phyloP scores from a whole-genome alignment of 2,797 vertebrate genomes.

The Chelonia mydas region DNA sequence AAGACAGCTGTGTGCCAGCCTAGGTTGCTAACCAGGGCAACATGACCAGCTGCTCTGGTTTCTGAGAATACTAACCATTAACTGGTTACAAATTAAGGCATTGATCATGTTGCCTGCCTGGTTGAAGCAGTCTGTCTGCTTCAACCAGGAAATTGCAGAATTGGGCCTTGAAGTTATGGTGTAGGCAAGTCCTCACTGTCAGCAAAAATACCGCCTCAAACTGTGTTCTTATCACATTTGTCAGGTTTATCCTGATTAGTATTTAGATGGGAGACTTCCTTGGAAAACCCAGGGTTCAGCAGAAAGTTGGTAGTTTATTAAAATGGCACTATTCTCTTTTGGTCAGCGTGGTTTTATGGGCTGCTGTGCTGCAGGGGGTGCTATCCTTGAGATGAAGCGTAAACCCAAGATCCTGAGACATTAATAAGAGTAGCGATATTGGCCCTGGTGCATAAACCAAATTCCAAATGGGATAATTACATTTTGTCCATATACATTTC shows the following conservation, averaged over 20 bases:
- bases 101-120: background rate
- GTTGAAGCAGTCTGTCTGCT: background rate
- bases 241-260: background rate
- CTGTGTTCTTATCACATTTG: background rate
- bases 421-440: background rate
- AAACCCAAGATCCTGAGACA: background rate
- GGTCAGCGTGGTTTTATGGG: background rate
- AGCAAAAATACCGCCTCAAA: background rate
- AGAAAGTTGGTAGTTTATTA: background rate
- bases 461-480: accelerated
- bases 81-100: background rate
- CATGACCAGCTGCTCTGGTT: background rate
- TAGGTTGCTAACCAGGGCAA: background rate
- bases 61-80: background rate
- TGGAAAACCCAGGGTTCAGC: accelerated
- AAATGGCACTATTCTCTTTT: background rate
- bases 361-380: background rate
- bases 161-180: background rate
- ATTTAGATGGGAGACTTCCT: background rate
- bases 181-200: background rate
- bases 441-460: background rate
- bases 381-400: background rate
- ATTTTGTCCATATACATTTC: background rate
- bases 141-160: background rate
- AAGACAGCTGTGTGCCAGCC: background rate